Percentiles rank a stretch among this genome's conserved stretches.
Evolutionary conservation across 2,888 invertebrate genomes (phyloP).

Genomic region (Eristalis arbustorum): DNA sequence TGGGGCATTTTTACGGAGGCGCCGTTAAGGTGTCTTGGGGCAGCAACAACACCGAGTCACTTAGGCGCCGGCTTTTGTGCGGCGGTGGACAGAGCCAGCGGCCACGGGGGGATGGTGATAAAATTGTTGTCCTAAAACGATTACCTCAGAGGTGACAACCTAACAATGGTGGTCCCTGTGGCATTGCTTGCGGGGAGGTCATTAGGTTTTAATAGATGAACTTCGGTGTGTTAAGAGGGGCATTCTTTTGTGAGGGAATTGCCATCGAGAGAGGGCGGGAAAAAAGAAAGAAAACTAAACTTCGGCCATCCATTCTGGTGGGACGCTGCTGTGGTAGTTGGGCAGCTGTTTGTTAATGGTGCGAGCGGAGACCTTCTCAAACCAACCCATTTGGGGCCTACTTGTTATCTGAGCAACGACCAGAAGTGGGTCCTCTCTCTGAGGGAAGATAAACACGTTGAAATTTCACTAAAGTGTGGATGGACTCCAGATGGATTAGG

Average conservation of each 20-base stretch:
- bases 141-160: constrained; percentile 27
- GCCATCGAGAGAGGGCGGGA: background rate
- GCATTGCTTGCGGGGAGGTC: background rate
- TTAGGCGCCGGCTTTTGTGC: constrained; percentile 41
- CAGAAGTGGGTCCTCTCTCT: background rate
- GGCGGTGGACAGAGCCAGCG: background rate
- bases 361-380: background rate
- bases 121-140: constrained; percentile 48
- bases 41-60: constrained; percentile 32
- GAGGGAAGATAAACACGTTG: background rate
- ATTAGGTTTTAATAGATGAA: constrained; percentile 8
- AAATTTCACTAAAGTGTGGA: background rate
- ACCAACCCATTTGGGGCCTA: background rate
- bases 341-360: background rate
- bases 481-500: background rate
- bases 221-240: background rate
- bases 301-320: background rate
- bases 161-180: constrained; percentile 1
- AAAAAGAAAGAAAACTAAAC: background rate
- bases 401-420: background rate
- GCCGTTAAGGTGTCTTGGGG: constrained; percentile 9
- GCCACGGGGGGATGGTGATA: constrained; percentile 13
- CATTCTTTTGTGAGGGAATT: background rate
- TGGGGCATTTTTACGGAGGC: background rate
- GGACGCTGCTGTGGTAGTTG: background rate